Evolutionary conservation across 2,888 invertebrate species (phyloP).

Genomic region (Acheta domesticus): DNA sequence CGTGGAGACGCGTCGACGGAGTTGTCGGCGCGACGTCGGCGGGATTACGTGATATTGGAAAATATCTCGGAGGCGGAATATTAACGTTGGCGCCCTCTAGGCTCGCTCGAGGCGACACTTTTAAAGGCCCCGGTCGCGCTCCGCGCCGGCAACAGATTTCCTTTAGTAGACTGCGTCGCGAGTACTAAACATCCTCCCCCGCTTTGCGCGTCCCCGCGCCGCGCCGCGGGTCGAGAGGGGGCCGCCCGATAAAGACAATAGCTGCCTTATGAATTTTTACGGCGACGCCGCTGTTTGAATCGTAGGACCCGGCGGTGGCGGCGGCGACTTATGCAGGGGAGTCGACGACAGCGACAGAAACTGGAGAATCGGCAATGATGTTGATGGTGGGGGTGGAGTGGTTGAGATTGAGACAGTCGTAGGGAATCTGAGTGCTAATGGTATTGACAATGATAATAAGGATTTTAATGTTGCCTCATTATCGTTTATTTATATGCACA

Average conservation of each 20-base stretch:
- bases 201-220: neutral
- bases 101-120: neutral
- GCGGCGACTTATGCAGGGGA: neutral
- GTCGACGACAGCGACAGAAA: too few species aligned
- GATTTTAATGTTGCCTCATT: too few species aligned
- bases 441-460: too few species aligned
- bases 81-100: neutral
- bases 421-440: neutral
- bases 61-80: slow-evolving; percentile 9
- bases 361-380: neutral
- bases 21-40: neutral
- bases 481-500: too few species aligned
- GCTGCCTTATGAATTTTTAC: neutral
- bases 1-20: neutral
- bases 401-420: neutral
- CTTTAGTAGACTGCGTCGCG: neutral
- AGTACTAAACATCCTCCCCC: neutral
- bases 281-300: neutral
- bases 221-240: neutral
- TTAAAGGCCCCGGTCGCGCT: neutral
- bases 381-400: neutral
- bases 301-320: neutral
- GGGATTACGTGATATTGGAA: neutral
- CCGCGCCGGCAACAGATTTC: neutral
- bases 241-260: neutral